Evolutionary conservation across 2,888 invertebrate genomes (phyloP).

Genomic region (Ormyrus rosae): DNA sequence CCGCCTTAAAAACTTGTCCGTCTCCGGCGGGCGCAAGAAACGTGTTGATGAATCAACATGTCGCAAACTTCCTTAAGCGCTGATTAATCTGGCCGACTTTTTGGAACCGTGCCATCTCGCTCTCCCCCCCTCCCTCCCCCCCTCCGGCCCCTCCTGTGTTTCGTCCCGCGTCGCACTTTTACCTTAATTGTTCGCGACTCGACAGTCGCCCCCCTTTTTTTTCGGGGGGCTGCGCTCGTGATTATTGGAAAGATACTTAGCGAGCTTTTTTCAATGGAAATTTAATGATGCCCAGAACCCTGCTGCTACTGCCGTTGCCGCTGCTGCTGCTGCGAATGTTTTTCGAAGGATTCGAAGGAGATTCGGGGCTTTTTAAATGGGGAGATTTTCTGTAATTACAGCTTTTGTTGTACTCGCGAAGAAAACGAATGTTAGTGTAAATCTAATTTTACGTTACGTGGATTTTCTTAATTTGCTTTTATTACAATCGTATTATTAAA

Average conservation of each 20-base stretch:
- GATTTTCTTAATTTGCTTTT: too few species aligned
- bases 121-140: neutral
- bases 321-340: too few species aligned
- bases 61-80: constrained; percentile 56
- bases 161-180: neutral
- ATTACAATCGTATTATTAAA: too few species aligned
- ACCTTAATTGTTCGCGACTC: constrained; percentile 46
- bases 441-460: too few species aligned
- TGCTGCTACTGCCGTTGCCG: neutral
- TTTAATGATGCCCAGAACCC: neutral
- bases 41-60: constrained; percentile 57
- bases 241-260: neutral
- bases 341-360: too few species aligned
- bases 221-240: too few species aligned
- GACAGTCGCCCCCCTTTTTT: neutral
- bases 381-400: too few species aligned
- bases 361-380: too few species aligned
- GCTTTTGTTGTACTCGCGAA: too few species aligned
- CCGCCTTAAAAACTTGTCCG: constrained; percentile 51
- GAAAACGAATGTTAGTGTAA: too few species aligned
- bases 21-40: constrained; percentile 51
- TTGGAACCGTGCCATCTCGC: constrained; percentile 51
- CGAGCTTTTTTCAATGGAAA: neutral
- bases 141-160: neutral
- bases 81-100: constrained; percentile 57